Evolutionary conservation across 2,113 vertebrate genomes (phyloP), one percentile per base, ranked within the genome.

Genomic region (Phaethornis superciliosus): DNA sequence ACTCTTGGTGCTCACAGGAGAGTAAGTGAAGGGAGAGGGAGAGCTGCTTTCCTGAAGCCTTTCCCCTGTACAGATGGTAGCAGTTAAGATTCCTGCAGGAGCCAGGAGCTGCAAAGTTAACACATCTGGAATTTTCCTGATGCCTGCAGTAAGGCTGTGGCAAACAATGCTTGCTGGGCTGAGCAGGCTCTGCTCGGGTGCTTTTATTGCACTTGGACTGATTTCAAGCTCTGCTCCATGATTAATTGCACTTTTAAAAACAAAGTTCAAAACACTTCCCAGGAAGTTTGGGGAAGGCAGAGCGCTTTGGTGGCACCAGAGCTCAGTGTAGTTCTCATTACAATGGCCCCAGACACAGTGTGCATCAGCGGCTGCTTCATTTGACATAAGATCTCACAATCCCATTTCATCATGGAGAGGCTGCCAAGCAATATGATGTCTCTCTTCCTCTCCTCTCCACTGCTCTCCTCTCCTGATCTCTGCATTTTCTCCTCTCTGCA

Each of bases 1-100:
- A 72, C n/a, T 91, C 64, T 28, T 24, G 55, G 47, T 68, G 62
- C 74, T 93, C 1, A 0, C 62, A 85, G 62, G 71, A 94, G 63
- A 7, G 3, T 35, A 64, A 94, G 51, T 49, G 63, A 83, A 90
- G 54, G 28, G 26, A 78, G 65, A 81, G 54, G 58, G 72, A 72
- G 68, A 76, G 62, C 68, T 58, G 55, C 85, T 88, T 79, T 94
- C 67, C 81, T 0, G 0, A 89, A 89, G 76, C 75, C 70, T 93
- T 89, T 94, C 19, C 62, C 60, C 85, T 0, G 0, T 91, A 77
- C 96, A 97, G 95, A 94, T 97, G 97, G 94, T 96, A 97, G 85
- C 94, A 93, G 95, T 97, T 97, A 97, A 96, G 95, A 96, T 97
- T 96, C 91, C 93, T 96, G 94, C 90, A 94, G 94, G 88, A 96